Conservation (phyloP, 2,113 vertebrate species). For the Uria lomvia region DNA sequence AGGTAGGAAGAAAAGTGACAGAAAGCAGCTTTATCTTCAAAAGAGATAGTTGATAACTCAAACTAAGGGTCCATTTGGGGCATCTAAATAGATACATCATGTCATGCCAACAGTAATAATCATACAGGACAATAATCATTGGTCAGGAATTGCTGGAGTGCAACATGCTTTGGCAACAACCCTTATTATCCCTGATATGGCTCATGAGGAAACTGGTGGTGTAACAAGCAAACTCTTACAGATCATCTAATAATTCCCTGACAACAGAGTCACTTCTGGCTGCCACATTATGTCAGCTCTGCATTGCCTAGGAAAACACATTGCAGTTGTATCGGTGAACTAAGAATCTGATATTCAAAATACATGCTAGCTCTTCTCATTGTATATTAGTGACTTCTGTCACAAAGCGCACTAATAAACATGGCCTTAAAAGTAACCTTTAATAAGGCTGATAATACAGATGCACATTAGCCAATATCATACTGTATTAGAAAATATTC, state of each 20-base stretch:
- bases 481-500: not conserved
- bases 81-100: not conserved
- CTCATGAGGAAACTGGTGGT: not conserved
- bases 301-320: not conserved
- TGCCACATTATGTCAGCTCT: not conserved
- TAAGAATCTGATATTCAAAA: not conserved
- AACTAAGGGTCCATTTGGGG: not conserved
- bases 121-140: not conserved
- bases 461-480: not conserved
- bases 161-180: not conserved
- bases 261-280: not conserved
- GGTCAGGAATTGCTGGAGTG: not conserved
- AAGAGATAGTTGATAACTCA: not conserved
- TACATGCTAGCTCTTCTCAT: not conserved
- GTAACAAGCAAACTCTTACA: not conserved
- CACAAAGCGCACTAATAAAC: not conserved
- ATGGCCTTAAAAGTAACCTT: not conserved
- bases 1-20: not conserved
- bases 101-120: not conserved
- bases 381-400: not conserved
- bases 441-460: not conserved
- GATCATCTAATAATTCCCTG: not conserved
- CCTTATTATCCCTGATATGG: not conserved
- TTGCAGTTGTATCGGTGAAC: not conserved
- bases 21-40: not conserved